Evolutionary conservation across 2,797 vertebrate genomes (phyloP), one percentile per base, ranked within the genome.

Genomic region (Adelosebastes latens): DNA sequence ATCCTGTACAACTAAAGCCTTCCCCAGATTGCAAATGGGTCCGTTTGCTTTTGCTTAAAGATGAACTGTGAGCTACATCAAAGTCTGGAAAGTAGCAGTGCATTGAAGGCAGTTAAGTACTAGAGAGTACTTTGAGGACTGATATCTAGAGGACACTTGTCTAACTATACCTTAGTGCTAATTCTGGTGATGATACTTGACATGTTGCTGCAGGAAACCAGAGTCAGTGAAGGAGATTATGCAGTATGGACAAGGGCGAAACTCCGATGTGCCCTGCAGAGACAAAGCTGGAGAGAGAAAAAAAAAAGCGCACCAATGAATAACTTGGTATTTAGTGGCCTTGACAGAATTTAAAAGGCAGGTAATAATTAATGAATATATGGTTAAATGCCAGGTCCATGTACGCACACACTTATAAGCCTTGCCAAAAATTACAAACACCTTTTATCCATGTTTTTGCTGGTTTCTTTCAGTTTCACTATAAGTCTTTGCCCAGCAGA

Each of bases 191-290:
- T 75, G 42, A 46, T 60, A 69, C 58, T 56, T 72, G 58, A 74
- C 49, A 59, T 79, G 36, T 63, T 78, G 67, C 71, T 72, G 46
- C 68, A 79, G 62, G 58, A 72, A 72, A 59, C n/a, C 24, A 16
- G 32, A 22, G 14, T 59, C 56, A 16, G 53, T 76, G 31, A 67
- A 82, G 62, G 29, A 61, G 22, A 5, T 6, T 32, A n/a, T 65
- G 66, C 71, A 72, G 63, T 69, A 32, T 20, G 52, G 64, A 58
- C 60, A 74, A 10, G 10, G 55, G 42, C 42, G 24, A 29, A 66
- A 34, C n/a, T 66, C n/a, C 10, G 42, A 36, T 7, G 16, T 22
- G 9, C 27, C 32, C 24, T 13, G 67, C 49, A 31, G 58, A 56
- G 25, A 56, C 8, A 52, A 49, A 61, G n/a, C 56, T 71, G n/a